Percentiles rank a stretch among this genome's conserved stretches.
These are phyloP conservation scores for Pyrgus malvae DNA, from an alignment of 2,888 invertebrate species.

Conservation along the genomic window DNA sequence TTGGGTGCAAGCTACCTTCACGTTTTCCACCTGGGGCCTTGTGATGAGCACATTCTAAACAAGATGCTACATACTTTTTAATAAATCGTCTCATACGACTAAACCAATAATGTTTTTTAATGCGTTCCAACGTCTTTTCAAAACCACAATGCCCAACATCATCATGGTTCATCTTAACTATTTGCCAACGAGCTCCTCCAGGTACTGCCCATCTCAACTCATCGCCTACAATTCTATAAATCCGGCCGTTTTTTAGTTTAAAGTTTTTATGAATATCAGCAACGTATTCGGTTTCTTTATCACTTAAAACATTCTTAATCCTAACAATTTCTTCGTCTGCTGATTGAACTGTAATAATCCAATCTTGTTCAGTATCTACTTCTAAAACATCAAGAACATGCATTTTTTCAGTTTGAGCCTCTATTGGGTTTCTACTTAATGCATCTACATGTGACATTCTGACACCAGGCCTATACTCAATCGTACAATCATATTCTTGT, in stretches of 20 bases:
- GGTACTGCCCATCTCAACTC: conserved; percentile 37
- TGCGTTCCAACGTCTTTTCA: conserved; percentile 33
- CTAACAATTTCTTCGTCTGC: background rate
- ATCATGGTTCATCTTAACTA: conserved; percentile 36
- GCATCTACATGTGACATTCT: conserved; percentile 26
- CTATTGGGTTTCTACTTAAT: conserved; percentile 17
- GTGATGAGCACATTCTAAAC: conserved; percentile 35
- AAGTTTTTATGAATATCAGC: background rate
- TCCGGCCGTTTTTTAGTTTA: conserved; percentile 25
- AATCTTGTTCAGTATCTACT: background rate
- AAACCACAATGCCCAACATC: conserved; percentile 35
- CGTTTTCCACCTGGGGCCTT: conserved; percentile 32
- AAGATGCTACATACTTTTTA: conserved; percentile 35
- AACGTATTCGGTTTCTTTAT: background rate
- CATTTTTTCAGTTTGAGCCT: background rate
- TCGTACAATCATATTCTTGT: background rate
- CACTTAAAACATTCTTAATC: background rate
- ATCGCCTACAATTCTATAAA: conserved; percentile 30
- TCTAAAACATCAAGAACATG: background rate
- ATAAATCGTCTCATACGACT: conserved; percentile 34
- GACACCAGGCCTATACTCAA: conserved; percentile 15
- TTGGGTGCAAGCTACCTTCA: conserved; percentile 35
- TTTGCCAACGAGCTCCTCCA: conserved; percentile 34
- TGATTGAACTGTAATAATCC: background rate
- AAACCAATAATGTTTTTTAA: conserved; percentile 37